Base-by-base conservation (phyloP, 2,888 invertebrate genomes). In the Stegophylla sp. region DNA sequence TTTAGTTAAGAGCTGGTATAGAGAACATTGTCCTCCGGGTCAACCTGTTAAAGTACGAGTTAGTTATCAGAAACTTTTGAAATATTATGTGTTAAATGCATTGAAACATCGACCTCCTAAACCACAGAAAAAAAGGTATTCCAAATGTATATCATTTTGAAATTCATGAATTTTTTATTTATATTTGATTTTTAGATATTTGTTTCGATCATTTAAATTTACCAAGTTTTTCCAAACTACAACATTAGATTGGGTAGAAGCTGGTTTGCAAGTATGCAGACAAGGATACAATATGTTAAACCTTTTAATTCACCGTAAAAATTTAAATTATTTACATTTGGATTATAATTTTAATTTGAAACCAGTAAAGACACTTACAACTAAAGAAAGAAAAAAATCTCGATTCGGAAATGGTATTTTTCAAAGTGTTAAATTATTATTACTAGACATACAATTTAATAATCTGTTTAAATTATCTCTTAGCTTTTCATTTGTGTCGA, bases 211-310 rank as follows among this genome's bases (percentile, higher is more conserved):
- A 0, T 99, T 99, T 88, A 99, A 99, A 87, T 95, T 98, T 0
- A 99, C 99, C 0, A 99, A 99, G 88, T 99, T 99, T 89, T 99
- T 99, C 90, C 98, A 99, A 91, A 97, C 97, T 0, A 99, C 99
- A 0, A 97, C 97, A 0, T 88, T 99, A 84, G 99, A 99, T 88
- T 99, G 99, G 99, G 99, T 99, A 2, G 99, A 99, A 88, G 98
- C 97, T 15, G 99, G 99, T 5, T 88, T 99, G 64, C 99, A 99
- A 88, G 95, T 98, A 1, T 98, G 99, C 86, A 91, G 98, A 0
- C 99, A 99, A 87, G 99, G 99, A 3, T 99, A 99, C 88, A 99
- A 99, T 87, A 99, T 99, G 99, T 88, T 99, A 83, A 99, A 99
- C 87, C 89, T 99, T 83, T 89, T 99, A 83, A 99, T 99, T 86